Conservation (phyloP, 2,888 invertebrate genomes). For the Phytoseiulus persimilis region DNA sequence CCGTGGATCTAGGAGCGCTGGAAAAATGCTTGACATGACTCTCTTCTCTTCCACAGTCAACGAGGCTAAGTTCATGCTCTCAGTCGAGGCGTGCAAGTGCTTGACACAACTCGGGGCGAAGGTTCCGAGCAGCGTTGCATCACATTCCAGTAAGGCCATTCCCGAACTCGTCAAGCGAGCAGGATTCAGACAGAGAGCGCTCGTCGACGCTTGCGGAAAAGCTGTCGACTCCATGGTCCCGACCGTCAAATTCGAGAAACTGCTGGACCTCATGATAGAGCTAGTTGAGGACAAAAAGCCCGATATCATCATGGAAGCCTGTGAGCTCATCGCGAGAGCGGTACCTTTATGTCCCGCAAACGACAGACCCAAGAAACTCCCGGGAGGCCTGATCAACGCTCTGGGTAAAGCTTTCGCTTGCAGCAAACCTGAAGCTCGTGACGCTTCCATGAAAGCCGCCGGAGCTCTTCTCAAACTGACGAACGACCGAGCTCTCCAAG, state of each 20-base stretch:
- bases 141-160: neutral
- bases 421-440: constrained; percentile 66
- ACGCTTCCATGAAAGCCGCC: constrained; percentile 83
- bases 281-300: constrained; percentile 18
- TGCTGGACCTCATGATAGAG: constrained; percentile 12
- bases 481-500: constrained; percentile 72
- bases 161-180: constrained; percentile 34
- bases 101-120: constrained; percentile 7
- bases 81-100: constrained; percentile 14
- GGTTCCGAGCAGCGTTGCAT: neutral
- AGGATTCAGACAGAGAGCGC: constrained; percentile 12
- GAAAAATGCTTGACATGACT: too few species aligned
- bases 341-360: constrained; percentile 22
- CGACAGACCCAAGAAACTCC: constrained; percentile 31
- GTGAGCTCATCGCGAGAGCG: constrained; percentile 24
- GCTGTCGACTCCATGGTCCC: constrained; percentile 29
- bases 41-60: neutral
- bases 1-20: too few species aligned
- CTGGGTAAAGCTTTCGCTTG: constrained; percentile 62
- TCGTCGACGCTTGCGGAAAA: constrained; percentile 15
- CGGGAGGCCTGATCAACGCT: constrained; percentile 70
- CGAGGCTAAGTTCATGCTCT: constrained; percentile 30
- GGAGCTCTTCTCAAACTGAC: constrained; percentile 60
- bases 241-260: constrained; percentile 8
- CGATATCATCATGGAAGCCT: constrained; percentile 16